Conservation (phyloP, 2,113 vertebrate genomes). For the Bathybates hornii region DNA sequence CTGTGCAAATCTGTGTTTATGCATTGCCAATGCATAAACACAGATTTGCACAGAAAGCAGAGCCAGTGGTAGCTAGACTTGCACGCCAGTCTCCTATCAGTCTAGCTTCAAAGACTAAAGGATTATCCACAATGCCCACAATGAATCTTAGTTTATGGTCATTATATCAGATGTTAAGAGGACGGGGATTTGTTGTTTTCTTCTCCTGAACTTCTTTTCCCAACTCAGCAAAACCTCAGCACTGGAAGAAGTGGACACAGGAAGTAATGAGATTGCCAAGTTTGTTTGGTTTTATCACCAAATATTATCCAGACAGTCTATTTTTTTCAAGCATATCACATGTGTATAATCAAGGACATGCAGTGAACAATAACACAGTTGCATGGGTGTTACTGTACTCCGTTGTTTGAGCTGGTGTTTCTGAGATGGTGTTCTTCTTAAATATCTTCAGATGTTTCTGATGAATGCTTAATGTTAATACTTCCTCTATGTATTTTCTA, state of each 20-base stretch:
- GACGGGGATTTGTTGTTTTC: background rate
- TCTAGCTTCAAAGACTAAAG: background rate
- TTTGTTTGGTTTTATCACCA: accelerated
- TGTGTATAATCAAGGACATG: background rate
- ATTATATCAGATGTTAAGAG: background rate
- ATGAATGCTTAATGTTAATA: background rate
- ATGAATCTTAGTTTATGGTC: background rate
- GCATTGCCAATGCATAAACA: background rate
- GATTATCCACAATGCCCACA: background rate
- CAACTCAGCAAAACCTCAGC: background rate
- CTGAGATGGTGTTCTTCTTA: background rate
- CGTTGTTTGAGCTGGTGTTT: background rate
- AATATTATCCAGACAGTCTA: background rate
- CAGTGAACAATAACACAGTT: background rate
- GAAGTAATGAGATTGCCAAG: background rate
- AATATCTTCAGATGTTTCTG: background rate
- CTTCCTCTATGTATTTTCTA: background rate
- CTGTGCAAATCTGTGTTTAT: background rate
- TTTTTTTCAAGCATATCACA: background rate
- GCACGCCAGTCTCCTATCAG: accelerated
- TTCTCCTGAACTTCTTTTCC: background rate
- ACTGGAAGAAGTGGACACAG: background rate
- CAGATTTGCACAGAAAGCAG: background rate
- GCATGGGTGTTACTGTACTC: background rate
- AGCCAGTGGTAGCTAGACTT: background rate